Conservation (phyloP, 1,140 invertebrate genomes). For the Heliconius congener region DNA sequence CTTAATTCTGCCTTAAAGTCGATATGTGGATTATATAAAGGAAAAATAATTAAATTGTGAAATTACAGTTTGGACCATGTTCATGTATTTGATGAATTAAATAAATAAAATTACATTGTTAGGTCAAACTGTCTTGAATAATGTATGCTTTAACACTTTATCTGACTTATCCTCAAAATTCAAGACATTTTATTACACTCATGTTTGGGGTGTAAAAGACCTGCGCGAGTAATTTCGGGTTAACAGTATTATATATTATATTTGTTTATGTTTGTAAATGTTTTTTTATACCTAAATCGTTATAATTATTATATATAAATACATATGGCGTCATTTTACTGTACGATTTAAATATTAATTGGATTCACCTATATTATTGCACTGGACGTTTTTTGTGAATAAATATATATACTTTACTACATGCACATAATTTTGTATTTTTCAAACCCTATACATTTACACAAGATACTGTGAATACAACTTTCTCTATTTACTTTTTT, state of each 20-base stretch:
- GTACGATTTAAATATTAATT: not conserved
- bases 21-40: no score
- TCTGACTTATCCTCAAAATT: no score
- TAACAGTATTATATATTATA: not conserved
- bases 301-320: not conserved
- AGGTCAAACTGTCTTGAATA: no score
- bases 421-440: not conserved
- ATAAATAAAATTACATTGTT: no score
- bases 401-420: not conserved
- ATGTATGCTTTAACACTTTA: no score
- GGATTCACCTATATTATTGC: not conserved
- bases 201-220: no score
- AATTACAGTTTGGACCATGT: no score
- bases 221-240: not conserved
- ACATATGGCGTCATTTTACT: not conserved
- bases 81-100: no score
- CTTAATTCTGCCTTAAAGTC: not conserved
- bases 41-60: no score
- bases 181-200: no score
- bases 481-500: no score
- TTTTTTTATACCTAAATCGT: not conserved
- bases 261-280: not conserved
- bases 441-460: not conserved
- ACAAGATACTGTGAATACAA: no score
- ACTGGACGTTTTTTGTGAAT: not conserved